Conservation (phyloP, 2,888 invertebrate species). For the Eilema griseolum region DNA sequence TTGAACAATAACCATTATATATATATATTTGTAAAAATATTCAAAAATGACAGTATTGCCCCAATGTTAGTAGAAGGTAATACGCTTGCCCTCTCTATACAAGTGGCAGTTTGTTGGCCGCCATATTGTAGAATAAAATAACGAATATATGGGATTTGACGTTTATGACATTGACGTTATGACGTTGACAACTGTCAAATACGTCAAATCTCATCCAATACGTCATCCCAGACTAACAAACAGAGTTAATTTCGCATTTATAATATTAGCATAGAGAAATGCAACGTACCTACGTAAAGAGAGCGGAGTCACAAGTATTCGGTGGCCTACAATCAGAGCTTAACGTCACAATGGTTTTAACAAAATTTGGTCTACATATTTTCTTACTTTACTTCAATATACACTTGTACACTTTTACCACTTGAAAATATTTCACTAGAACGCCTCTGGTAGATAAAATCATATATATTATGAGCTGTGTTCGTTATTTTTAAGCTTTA, state of each 20-base stretch:
- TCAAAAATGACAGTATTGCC: too few species aligned
- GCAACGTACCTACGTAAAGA: not conserved
- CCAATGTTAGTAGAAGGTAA: too few species aligned
- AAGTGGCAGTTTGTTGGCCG: too few species aligned
- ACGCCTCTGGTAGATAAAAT: conserved; percentile 11
- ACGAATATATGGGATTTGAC: too few species aligned
- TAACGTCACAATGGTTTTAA: conserved; percentile 16
- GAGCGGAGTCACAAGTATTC: not conserved
- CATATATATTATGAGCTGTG: conserved; percentile 35
- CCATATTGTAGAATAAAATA: too few species aligned
- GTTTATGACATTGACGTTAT: too few species aligned
- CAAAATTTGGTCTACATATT: conserved; percentile 28
- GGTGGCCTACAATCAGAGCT: conserved; percentile 31
- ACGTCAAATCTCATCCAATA: too few species aligned
- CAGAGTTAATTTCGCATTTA: too few species aligned
- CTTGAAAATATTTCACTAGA: not conserved
- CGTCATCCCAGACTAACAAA: too few species aligned
- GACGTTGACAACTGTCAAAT: too few species aligned
- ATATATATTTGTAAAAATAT: not conserved
- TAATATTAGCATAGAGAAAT: not conserved
- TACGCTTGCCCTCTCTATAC: too few species aligned
- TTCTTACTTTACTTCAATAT: conserved; percentile 19
- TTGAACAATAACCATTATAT: not conserved
- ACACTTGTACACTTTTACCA: conserved; percentile 18
- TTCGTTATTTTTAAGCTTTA: conserved; percentile 45